Percentiles rank a stretch among this genome's conserved stretches.
phyloP scores from a whole-genome alignment of 1,140 invertebrate species.

The Pseudomyrmex dendroicus region DNA sequence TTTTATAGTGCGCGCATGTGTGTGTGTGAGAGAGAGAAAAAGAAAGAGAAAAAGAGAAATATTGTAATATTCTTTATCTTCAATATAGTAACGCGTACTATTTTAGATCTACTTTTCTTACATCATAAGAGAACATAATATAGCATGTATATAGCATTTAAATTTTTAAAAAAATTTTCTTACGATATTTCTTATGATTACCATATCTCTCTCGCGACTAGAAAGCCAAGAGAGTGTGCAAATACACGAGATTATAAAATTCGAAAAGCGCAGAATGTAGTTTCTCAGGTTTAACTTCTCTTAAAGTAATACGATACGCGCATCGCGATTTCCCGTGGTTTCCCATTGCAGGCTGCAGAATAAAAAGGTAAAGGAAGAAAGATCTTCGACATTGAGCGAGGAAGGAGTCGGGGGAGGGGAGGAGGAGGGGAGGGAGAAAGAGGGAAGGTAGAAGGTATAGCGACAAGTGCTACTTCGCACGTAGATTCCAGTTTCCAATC shows the following conservation, averaged over 20 bases:
- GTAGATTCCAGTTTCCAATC: conserved; percentile 72
- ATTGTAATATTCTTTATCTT: too few species aligned
- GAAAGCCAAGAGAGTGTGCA: conserved; percentile 8
- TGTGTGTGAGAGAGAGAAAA: too few species aligned
- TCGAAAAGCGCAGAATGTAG: conserved; percentile 18
- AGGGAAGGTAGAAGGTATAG: background rate
- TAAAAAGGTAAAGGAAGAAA: background rate
- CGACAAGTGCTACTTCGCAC: conserved; percentile 70
- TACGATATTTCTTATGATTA: conserved; percentile 1
- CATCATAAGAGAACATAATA: background rate
- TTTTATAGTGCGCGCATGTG: too few species aligned
- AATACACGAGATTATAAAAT: conserved; percentile 39
- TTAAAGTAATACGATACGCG: conserved; percentile 51
- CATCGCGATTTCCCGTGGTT: conserved; percentile 40
- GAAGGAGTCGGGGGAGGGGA: too few species aligned
- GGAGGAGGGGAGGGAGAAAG: too few species aligned
- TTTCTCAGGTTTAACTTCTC: conserved; percentile 32
- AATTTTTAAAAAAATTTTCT: background rate
- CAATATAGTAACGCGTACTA: background rate
- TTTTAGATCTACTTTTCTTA: background rate
- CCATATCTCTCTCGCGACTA: background rate
- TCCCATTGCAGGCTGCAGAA: background rate
- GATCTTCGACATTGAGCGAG: background rate
- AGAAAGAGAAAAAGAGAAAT: too few species aligned
- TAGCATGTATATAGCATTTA: too few species aligned